Evolutionary conservation across 2,888 invertebrate genomes (phyloP), one percentile per base, ranked within the genome.

Genomic region (Erpobdella octoculata): DNA sequence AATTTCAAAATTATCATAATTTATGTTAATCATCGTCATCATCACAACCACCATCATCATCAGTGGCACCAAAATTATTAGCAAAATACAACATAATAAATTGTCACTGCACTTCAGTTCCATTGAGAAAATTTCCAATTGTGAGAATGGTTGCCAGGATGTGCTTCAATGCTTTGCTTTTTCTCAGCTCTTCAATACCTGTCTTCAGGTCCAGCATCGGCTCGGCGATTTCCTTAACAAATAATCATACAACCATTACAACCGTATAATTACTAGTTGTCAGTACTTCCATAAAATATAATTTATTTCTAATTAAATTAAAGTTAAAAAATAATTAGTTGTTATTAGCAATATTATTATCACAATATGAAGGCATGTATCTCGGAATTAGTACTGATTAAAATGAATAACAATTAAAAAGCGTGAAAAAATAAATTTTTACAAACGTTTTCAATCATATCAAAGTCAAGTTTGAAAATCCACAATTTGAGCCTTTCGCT

Each of bases 401-500:
- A 35, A 41, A 46, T 35, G 31, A 61, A 6, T 6, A 21, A 61
- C 31, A 3, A 31, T 61, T 28, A 8, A 33, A 61, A 18, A 8
- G 31, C 9, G 33, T 6, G 31, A 62, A 62, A 9, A n/a, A 62
- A 41, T n/a, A 41, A 21, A 59, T 21, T 59, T 59, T 15, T 25
- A 15, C 81, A 77, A 83, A 92, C 92, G 84, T 88, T 88, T 86
- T 98, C 97, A 79, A 92, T 89, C 83, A 91, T 91, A 84, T 97
- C 97, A 85, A 95, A 98, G 85, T 99, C 98, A 77, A 98, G 86
- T 83, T 96, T 96, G 86, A 98, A 99, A 74, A 95, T 91, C 98
- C 98, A 99, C 75, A 99, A 87, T 83, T 91, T 92, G 36, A 97
- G 87, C 78, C 97, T 86, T 61, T 94, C 92, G 66, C 92, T 89